A percentile compares a stretch with the other conserved stretches of the same genome.
Conservation (phyloP, 2,797 vertebrate species). For the Syndactyla subalaris region DNA sequence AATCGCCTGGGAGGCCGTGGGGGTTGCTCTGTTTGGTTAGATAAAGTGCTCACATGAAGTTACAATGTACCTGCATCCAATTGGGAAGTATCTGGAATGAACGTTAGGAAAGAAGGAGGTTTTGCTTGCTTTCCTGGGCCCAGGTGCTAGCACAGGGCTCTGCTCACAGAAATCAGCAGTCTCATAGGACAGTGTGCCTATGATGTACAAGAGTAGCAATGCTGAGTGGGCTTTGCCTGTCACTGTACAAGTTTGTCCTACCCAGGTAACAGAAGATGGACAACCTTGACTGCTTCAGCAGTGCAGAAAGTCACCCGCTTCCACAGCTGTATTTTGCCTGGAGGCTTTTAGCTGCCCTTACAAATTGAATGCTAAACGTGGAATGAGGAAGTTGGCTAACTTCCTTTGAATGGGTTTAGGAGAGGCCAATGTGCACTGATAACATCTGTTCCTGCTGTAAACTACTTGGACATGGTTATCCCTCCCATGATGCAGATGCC, state of each 20-base stretch:
- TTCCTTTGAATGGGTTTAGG: background rate
- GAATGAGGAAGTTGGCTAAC: background rate
- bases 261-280: background rate
- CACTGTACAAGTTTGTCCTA: background rate
- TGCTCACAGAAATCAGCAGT: background rate
- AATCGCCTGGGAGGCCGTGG: background rate
- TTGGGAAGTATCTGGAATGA: background rate
- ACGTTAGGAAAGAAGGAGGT: background rate
- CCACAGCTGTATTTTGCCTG: background rate
- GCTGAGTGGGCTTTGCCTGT: background rate
- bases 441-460: background rate
- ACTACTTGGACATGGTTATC: background rate
- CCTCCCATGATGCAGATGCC: background rate
- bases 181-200: background rate
- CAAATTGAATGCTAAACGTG: background rate
- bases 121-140: background rate
- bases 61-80: background rate
- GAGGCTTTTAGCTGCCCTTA: background rate
- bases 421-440: background rate
- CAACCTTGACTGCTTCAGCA: background rate
- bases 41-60: background rate
- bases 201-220: background rate
- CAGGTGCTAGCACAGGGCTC: background rate
- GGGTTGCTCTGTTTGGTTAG: background rate
- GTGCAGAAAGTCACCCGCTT: background rate